Conservation (phyloP, 2,113 vertebrate genomes). For the Atractosteus spatula region DNA sequence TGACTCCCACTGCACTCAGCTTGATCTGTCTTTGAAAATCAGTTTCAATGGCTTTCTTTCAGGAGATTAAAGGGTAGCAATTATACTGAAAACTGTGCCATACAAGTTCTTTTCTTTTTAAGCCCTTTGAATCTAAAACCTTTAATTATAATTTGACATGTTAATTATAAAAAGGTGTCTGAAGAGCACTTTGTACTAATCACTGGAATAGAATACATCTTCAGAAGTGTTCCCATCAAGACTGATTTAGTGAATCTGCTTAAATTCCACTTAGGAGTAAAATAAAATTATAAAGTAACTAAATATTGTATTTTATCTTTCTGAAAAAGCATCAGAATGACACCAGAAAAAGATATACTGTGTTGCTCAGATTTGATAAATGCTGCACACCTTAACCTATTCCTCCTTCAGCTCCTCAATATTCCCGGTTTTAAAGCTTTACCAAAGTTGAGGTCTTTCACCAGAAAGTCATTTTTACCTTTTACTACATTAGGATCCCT, state of each 20-base stretch:
- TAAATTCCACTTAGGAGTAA: constrained; percentile 17
- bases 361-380: too few species aligned
- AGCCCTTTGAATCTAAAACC: constrained; percentile 47
- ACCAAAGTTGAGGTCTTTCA: too few species aligned
- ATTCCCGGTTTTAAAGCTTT: too few species aligned
- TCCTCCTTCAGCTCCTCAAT: too few species aligned
- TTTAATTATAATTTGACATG: constrained; percentile 52
- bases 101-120: constrained; percentile 38
- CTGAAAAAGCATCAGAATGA: too few species aligned
- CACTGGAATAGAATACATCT: constrained; percentile 21
- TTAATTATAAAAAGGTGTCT: constrained; percentile 44
- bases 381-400: too few species aligned
- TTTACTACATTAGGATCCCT: too few species aligned
- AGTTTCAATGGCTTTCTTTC: constrained; percentile 15
- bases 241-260: constrained; percentile 11
- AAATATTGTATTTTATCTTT: constrained; percentile 2
- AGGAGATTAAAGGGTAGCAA: constrained; percentile 31
- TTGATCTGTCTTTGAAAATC: constrained; percentile 29
- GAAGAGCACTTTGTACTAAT: constrained; percentile 39
- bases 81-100: constrained; percentile 44
- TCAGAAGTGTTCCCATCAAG: neutral
- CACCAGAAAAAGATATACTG: too few species aligned
- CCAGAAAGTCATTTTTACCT: too few species aligned
- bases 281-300: constrained; percentile 7
- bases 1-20: neutral